These are phyloP conservation scores for Congeria kusceri DNA, from an alignment of 2,888 invertebrate genomes.

Conservation along the genomic window DNA sequence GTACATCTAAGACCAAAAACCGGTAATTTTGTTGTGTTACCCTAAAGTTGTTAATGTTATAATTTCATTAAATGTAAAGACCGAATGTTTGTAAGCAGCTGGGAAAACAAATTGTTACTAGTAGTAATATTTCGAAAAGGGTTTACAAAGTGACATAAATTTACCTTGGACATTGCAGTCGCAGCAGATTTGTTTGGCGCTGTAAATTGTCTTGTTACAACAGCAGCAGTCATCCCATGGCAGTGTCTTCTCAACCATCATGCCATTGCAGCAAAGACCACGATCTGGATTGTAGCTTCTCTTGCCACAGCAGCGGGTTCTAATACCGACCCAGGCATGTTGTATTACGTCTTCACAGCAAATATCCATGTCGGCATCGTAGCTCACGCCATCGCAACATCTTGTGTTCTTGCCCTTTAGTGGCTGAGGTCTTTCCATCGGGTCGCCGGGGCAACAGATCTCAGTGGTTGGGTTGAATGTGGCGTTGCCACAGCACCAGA, in stretches of 20 bases:
- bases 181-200: slow-evolving; percentile 51
- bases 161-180: slow-evolving; percentile 52
- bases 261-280: slow-evolving; percentile 52
- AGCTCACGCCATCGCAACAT: slow-evolving; percentile 48
- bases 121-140: no score
- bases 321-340: slow-evolving; percentile 49
- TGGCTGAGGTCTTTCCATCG: slow-evolving; percentile 40
- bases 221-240: slow-evolving; percentile 60
- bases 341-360: slow-evolving; percentile 54
- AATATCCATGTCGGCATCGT: slow-evolving; percentile 49
- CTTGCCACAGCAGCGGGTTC: slow-evolving; percentile 47
- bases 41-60: no score
- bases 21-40: no score
- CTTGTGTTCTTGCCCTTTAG: slow-evolving; percentile 46
- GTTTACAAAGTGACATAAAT: no score
- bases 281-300: slow-evolving; percentile 58
- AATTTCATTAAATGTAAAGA: no score
- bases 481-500: slow-evolving; percentile 46
- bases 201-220: slow-evolving; percentile 43
- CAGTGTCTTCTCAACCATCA: slow-evolving; percentile 48
- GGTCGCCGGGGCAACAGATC: slow-evolving; percentile 43
- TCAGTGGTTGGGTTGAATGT: slow-evolving; percentile 49
- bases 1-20: no score
- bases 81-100: no score
- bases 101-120: no score